Evolutionary conservation across 2,888 invertebrate genomes (phyloP), one percentile per base, ranked within the genome.

Genomic region (Euzophera pinguis): DNA sequence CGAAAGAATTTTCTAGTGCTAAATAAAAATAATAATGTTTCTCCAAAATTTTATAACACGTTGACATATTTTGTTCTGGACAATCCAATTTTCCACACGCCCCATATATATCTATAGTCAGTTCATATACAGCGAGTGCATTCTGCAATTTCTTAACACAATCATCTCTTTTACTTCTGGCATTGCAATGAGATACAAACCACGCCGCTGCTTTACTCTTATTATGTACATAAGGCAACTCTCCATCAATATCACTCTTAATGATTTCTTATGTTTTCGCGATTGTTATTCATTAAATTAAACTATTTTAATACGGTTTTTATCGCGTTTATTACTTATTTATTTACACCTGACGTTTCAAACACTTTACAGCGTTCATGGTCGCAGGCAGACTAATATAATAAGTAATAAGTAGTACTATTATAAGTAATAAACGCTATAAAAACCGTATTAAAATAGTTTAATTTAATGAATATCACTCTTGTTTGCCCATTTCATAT

Each of bases 1-100:
- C n/a, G n/a, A n/a, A n/a, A n/a, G n/a, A 93, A 74, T 95, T 95
- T 78, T 95, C 95, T 65, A 95, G 93, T 0, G 92, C 83, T 57
- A 95, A 75, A 68, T 95, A 95, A 70, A 95, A 95, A 70, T 92
- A 94, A 75, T 95, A 95, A 53, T 93, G 87, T 10, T 74, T 81
- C 57, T 91, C 88, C 41, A 92, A 55, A 60, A 80, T 71, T 22
- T 53, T 57, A 49, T 78, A 67, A 53, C 90, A 90, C 13, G 66
- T 67, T 0, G 65, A 49, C n/a, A 65, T 60, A 4, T 56, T 59
- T 0, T 63, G 35, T 53, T 29, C 7, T 0, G 82, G 71, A 54
- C 89, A 89, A 9, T 62, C 58, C 0, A 79, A 57, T 0, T 62
- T 58, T 0, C 92, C 92, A 71, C 93, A 93, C 0, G 62, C 56